Conservation (phyloP, 2,113 vertebrate species). For the Bufo gargarizans region DNA sequence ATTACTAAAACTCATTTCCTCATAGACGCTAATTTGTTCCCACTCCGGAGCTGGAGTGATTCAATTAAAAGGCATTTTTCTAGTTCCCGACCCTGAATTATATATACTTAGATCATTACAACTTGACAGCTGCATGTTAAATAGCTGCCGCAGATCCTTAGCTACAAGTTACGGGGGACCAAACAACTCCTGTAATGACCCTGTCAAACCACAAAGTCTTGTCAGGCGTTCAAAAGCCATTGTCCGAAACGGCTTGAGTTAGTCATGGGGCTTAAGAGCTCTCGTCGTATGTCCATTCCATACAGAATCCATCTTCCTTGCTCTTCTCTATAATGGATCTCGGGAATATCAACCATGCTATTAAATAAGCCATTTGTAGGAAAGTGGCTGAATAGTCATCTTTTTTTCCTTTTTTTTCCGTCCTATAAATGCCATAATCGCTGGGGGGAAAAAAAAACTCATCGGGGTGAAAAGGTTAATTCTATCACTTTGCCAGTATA, state of each 20-base stretch:
- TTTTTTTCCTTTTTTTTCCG: conserved; percentile 4
- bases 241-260: background rate
- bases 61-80: conserved; percentile 55
- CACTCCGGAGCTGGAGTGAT: conserved; percentile 31
- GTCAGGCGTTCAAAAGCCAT: background rate
- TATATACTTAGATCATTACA: conserved; percentile 43
- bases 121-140: conserved; percentile 40
- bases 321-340: conserved; percentile 24
- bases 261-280: conserved; percentile 30
- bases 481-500: conserved; percentile 68
- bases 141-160: conserved; percentile 1
- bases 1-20: conserved; percentile 55
- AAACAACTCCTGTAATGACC: conserved; percentile 13
- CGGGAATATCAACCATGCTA: conserved; percentile 35
- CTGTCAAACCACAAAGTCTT: conserved; percentile 10
- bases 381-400: conserved; percentile 36
- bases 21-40: conserved; percentile 38
- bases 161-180: background rate
- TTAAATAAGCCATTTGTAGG: conserved; percentile 40
- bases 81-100: conserved; percentile 53
- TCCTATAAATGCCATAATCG: conserved; percentile 51
- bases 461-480: conserved; percentile 64
- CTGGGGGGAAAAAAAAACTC: background rate
- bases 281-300: background rate
- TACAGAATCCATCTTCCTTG: conserved; percentile 12